A percentile compares a stretch with the other conserved stretches of the same genome.
Evolutionary conservation across 1,140 invertebrate genomes (phyloP).

Genomic region (Spodoptera litura): DNA sequence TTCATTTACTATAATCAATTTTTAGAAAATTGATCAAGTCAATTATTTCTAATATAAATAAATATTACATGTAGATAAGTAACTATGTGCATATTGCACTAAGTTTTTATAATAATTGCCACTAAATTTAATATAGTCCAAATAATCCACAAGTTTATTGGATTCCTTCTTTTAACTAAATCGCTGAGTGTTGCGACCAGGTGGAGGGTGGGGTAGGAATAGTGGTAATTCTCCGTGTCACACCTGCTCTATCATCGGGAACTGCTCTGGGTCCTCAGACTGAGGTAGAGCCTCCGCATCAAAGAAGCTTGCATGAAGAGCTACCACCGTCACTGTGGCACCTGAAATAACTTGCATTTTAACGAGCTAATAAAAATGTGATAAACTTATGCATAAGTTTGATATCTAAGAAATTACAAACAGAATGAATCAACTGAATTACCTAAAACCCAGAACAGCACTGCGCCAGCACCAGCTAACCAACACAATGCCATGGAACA

Average conservation of each 20-base stretch:
- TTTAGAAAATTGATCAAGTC: too few species aligned
- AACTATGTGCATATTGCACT: too few species aligned
- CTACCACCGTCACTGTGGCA: constrained; percentile 91
- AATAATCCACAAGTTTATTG: too few species aligned
- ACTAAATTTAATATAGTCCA: too few species aligned
- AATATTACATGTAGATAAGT: too few species aligned
- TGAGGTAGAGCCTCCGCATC: constrained; percentile 87
- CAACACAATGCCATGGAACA: constrained; percentile 94
- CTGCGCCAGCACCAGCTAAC: constrained; percentile 93
- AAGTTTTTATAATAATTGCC: too few species aligned
- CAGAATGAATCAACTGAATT: constrained; percentile 35
- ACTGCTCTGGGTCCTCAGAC: constrained; percentile 69
- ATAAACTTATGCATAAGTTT: background rate
- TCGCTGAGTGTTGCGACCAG: constrained; percentile 35
- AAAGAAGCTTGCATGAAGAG: constrained; percentile 92
- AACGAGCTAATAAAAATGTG: background rate
- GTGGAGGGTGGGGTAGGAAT: constrained; percentile 56
- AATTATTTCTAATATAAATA: too few species aligned
- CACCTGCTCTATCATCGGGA: constrained; percentile 80
- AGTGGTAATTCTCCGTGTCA: constrained; percentile 72
- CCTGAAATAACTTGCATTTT: constrained; percentile 69
- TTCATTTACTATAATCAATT: too few species aligned
- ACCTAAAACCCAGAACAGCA: constrained; percentile 93
- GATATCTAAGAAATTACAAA: background rate
- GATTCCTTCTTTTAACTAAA: constrained; percentile 25